Evolutionary conservation across 30 jellyfish, hydroid and myxozoan genomes (phyloP), one percentile per base, ranked within the genome.

Genomic region (Hydractinia symbiolongicarpus): DNA sequence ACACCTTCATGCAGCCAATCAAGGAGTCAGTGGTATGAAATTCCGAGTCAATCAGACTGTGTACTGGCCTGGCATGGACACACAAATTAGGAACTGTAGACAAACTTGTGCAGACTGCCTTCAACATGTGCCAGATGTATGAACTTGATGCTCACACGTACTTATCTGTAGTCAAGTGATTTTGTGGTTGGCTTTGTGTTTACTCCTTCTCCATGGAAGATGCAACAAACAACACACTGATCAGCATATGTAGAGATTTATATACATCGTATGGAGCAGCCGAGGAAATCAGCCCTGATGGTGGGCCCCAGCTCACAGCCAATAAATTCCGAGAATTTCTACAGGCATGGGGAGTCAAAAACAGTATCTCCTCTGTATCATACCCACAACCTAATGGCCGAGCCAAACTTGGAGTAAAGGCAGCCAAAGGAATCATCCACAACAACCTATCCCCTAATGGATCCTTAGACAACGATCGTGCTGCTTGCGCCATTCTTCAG

Each of bases 301-400:
- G 66, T 1, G 80, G 80, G 61, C 80, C 80, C 1, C 80, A 71
- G 3, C 5, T 71, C 4, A 9, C 80, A 4, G 4, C 80, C 0
- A 14, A 54, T 30, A 3, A 70, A 13, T 71, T 71, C 1, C 11
- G 3, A 7, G 1, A 54, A 5, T 71, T 71, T 60, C 9, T 71
- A 0, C 3, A 64, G 0, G 8, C 3, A 0, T 64, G 74, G 74
- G 17, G 74, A 9, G 40, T 64, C 0, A 44, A 50, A 19, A 4
- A 4, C n/a, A 7, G 80, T 0, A 4, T 71, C 0, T 71, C 80
- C 4, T 71, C 80, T 4, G 80, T 67, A 0, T 0, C 70, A 0
- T 71, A 71, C 67, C 80, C 80, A 2, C 80, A 71, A 67, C 4
- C 80, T 1, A 71, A 71, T 4, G 80, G 80, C 4, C 70, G 80